phyloP scores from a whole-genome alignment of 2,797 vertebrate genomes.

The Rhynchotus rufescens region DNA sequence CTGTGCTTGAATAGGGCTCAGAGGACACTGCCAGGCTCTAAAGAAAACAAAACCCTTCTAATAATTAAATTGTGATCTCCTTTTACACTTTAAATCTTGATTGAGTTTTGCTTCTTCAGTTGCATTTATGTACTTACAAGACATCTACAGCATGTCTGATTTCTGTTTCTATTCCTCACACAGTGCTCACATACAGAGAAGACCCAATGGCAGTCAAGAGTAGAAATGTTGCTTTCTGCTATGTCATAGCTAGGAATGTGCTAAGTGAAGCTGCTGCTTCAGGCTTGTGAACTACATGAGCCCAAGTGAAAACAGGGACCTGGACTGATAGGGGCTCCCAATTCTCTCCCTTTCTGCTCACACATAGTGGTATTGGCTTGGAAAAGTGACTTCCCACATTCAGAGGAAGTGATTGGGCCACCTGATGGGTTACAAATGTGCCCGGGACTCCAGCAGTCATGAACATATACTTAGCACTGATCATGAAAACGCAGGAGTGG shows the following conservation, averaged over 20 bases:
- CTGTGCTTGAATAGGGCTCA: not conserved
- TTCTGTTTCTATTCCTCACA: not conserved
- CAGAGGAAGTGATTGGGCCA: not conserved
- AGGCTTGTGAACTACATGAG: not conserved
- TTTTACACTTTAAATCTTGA: not conserved
- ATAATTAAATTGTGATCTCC: not conserved
- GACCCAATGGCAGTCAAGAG: not conserved
- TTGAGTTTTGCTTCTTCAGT: not conserved
- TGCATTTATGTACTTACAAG: not conserved
- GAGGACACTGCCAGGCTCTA: not conserved
- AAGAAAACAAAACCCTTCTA: not conserved
- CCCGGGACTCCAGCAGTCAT: not conserved
- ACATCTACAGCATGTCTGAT: not conserved
- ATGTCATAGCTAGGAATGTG: not conserved
- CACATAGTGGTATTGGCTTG: not conserved
- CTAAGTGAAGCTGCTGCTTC: not conserved
- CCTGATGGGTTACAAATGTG: not conserved
- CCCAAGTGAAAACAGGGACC: not conserved
- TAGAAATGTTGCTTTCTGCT: not conserved
- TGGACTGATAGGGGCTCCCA: not conserved
- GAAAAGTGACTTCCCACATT: not conserved
- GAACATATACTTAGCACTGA: not conserved
- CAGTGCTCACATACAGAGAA: not conserved
- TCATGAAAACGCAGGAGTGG: not conserved
- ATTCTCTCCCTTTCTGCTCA: not conserved